Percentiles rank a stretch among this genome's conserved stretches.
phyloP scores from a whole-genome alignment of 2,888 invertebrate species.

The Yponomeuta plumbellus region DNA sequence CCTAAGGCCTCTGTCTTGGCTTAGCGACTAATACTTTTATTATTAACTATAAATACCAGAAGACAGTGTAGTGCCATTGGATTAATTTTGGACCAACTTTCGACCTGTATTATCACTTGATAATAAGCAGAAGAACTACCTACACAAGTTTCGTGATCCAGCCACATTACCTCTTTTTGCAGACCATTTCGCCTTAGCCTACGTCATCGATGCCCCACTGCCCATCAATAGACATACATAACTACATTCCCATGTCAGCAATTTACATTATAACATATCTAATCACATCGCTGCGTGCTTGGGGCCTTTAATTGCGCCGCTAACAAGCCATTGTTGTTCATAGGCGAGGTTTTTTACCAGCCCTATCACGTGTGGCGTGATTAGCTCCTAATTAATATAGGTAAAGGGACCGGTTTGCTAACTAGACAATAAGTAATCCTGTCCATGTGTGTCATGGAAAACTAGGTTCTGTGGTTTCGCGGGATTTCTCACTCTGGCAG shows the following conservation, averaged over 20 bases:
- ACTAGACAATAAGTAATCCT: background rate
- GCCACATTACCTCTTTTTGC: background rate
- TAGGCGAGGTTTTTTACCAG: conserved; percentile 14
- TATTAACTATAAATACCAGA: too few species aligned
- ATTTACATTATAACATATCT: conserved; percentile 19
- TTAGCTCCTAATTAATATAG: conserved; percentile 15
- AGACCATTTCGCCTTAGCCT: background rate
- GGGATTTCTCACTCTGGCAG: background rate
- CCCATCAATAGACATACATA: conserved; percentile 16
- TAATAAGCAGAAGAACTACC: too few species aligned
- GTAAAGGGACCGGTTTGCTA: conserved; percentile 16
- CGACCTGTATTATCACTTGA: too few species aligned
- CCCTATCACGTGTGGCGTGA: conserved; percentile 18
- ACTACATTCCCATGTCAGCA: conserved; percentile 18
- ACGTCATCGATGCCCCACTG: background rate
- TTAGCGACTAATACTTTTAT: too few species aligned
- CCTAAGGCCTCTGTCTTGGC: too few species aligned
- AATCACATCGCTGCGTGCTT: conserved; percentile 32
- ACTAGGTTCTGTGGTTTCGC: background rate
- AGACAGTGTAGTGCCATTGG: too few species aligned
- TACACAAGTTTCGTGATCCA: background rate
- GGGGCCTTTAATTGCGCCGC: conserved; percentile 36
- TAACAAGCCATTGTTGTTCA: conserved; percentile 38
- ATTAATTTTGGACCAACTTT: too few species aligned
- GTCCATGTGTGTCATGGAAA: background rate